Percentiles rank a stretch among this genome's conserved stretches.
These are phyloP conservation scores for Yponomeuta evonymella DNA, from an alignment of 2,888 invertebrate species.

Conservation along the genomic window DNA sequence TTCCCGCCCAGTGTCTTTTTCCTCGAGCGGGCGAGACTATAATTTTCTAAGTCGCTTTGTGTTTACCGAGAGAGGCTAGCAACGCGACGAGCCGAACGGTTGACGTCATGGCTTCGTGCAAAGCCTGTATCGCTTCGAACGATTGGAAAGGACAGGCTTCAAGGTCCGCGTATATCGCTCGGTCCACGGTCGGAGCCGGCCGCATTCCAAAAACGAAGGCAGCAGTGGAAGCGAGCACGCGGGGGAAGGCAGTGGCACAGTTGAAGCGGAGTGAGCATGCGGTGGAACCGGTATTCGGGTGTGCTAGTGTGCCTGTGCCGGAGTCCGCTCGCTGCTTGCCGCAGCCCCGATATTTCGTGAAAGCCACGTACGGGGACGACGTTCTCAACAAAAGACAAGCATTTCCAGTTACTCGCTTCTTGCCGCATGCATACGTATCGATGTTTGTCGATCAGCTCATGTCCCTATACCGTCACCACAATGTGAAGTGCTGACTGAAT, in stretches of 20 bases:
- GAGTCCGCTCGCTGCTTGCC: slow-evolving; percentile 57
- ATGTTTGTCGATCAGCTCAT: not conserved
- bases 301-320: slow-evolving; percentile 34
- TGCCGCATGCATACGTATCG: slow-evolving; percentile 23
- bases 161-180: slow-evolving; percentile 41
- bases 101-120: slow-evolving; percentile 71
- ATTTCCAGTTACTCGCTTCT: slow-evolving; percentile 48
- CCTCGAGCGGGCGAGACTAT: slow-evolving; percentile 45
- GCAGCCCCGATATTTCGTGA: slow-evolving; percentile 66
- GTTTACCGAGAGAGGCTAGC: slow-evolving; percentile 70
- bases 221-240: slow-evolving; percentile 45
- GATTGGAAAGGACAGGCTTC: slow-evolving; percentile 23
- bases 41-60: slow-evolving; percentile 58
- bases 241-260: slow-evolving; percentile 33
- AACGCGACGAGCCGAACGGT: slow-evolving; percentile 71
- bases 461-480: not conserved
- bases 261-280: slow-evolving; percentile 51
- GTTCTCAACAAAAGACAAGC: slow-evolving; percentile 62
- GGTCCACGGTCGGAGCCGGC: slow-evolving; percentile 26
- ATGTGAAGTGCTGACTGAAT: slow-evolving; percentile 3
- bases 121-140: slow-evolving; percentile 47
- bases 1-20: slow-evolving; percentile 28
- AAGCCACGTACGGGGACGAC: slow-evolving; percentile 66
- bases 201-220: slow-evolving; percentile 27
- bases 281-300: slow-evolving; percentile 74